Evolutionary conservation across 2,888 invertebrate genomes (phyloP).

Genomic region (Chromoteleia sp.): DNA sequence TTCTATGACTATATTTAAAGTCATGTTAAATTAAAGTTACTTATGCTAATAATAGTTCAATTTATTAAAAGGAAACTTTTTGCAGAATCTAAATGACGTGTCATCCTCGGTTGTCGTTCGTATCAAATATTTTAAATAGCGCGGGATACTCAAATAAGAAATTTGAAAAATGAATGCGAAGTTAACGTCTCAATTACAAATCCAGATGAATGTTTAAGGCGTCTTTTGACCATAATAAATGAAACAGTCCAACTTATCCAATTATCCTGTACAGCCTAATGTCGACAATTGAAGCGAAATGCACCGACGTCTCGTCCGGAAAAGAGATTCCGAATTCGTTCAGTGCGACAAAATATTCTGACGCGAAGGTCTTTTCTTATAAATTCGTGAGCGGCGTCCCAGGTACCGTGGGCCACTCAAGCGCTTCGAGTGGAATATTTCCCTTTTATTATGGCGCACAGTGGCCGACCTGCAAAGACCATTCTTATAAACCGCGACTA

Average conservation of each 20-base stretch:
- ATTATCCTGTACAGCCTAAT: background rate
- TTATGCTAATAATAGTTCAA: no score
- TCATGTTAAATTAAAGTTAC: no score
- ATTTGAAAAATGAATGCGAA: constrained; percentile 2
- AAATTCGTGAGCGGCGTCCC: constrained; percentile 50
- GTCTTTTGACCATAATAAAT: constrained; percentile 13
- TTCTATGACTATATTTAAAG: no score
- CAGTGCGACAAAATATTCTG: constrained; percentile 41
- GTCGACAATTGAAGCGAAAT: constrained; percentile 9
- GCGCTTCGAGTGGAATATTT: constrained; percentile 47
- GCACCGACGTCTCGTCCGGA: background rate
- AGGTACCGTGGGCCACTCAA: constrained; percentile 42
- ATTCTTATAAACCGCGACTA: constrained; percentile 75
- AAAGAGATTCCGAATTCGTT: constrained; percentile 20
- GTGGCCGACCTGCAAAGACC: constrained; percentile 59
- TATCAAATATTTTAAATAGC: no score
- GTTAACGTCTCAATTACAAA: background rate
- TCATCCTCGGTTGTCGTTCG: no score
- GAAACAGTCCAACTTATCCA: constrained; percentile 1
- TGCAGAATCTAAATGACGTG: no score
- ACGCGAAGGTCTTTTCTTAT: constrained; percentile 45
- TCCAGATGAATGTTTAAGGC: background rate
- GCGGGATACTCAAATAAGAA: background rate
- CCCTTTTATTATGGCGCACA: constrained; percentile 60
- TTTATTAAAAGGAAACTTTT: no score